Percentiles rank a stretch among this genome's conserved stretches.
Evolutionary conservation across 2,797 vertebrate species (phyloP).

Genomic region (Pseudocheirus occidentalis): DNA sequence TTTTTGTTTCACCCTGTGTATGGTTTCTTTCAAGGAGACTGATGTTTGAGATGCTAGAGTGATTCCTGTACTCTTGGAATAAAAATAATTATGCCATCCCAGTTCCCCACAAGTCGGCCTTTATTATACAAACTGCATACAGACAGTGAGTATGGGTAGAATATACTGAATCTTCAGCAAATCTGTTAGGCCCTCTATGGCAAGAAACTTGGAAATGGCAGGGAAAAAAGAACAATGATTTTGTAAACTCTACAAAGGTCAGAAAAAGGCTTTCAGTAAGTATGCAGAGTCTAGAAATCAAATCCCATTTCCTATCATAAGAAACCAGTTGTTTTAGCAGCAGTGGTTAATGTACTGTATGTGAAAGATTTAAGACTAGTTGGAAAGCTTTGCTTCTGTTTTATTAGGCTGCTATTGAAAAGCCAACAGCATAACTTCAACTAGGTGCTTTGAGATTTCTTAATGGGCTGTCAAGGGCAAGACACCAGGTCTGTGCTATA

Average conservation of each 20-base stretch:
- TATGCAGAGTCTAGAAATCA: constrained; percentile 86
- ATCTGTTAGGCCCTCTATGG: constrained; percentile 78
- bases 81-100: constrained; percentile 78
- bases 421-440: constrained; percentile 87
- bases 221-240: constrained; percentile 81
- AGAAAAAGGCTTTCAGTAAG: constrained; percentile 83
- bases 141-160: constrained; percentile 70
- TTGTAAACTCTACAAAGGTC: constrained; percentile 85
- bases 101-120: constrained; percentile 69
- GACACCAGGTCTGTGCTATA: constrained; percentile 87
- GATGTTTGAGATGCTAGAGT: constrained; percentile 71
- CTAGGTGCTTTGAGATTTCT: constrained; percentile 90
- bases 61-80: constrained; percentile 66
- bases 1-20: not conserved
- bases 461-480: constrained; percentile 91
- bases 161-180: constrained; percentile 76
- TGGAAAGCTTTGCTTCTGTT: constrained; percentile 89
- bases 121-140: constrained; percentile 61
- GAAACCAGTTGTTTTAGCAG: constrained; percentile 89
- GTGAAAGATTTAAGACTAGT: constrained; percentile 90
- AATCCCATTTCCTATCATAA: constrained; percentile 91
- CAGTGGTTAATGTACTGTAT: constrained; percentile 87
- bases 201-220: constrained; percentile 78
- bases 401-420: constrained; percentile 90
- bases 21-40: constrained; percentile 69